Base-by-base conservation (phyloP, 2,113 vertebrate genomes). In the Noturus placidus region DNA sequence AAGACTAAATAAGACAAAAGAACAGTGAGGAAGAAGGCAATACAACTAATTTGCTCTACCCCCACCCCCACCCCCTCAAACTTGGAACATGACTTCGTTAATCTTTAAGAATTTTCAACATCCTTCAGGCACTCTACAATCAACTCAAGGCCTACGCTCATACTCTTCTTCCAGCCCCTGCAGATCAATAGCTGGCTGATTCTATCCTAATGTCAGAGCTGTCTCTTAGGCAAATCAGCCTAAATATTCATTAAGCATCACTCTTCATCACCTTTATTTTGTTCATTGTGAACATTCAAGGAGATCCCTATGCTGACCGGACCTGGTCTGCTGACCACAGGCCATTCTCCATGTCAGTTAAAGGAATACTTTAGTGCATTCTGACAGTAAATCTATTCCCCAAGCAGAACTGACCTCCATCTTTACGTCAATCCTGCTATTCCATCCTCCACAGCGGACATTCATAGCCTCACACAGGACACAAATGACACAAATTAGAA, bases 311-410 rank as follows among this genome's bases (percentile, higher is more conserved):
- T 72, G 82, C 33, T 83, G 82, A 61, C 78, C 33, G 7, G 33
- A 30, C 35, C 76, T 69, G 82, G 17, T 57, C 83, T 63, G 38
- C 77, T 69, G 74, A 69, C 83, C 76, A 65, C 56, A 89, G 74
- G 76, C 83, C 54, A 17, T 65, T 70, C 88, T 76, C 57, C 17
- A 88, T 50, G 79, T 59, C 42, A 79, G 56, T 25, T 54, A 61
- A 67, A 50, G 72, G 27, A 85, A 82, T 84, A 84, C 52, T 74
- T 82, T 76, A 86, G 54, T 61, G 57, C 52, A 50, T 61, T 52
- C 22, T 78, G 89, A 88, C 79, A 88, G 61, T 78, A 61, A 90
- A 91, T 91, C 89, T 72, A 89, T 89, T 72, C 63, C 33, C 15
- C 42, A 78, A 70, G 84, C 70, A 57, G 59, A 74, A 6, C 42